Base-by-base conservation (phyloP, 2,797 vertebrate genomes). In the Lateolabrax maculatus region DNA sequence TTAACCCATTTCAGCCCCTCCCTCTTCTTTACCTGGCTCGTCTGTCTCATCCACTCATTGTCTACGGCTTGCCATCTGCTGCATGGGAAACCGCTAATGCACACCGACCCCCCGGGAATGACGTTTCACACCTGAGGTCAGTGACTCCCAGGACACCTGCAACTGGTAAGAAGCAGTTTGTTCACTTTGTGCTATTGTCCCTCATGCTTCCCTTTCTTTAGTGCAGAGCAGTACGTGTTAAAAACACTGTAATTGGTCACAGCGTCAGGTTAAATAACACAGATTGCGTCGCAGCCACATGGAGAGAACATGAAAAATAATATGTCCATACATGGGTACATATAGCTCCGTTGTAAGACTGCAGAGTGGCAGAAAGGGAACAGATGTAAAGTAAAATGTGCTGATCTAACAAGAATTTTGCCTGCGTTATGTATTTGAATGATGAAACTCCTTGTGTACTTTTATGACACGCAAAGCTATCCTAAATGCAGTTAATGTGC, bases 31-130 rank as follows among this genome's bases (percentile, higher is more conserved):
- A 92, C 88, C 88, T 93, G 86, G 62, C 83, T 86, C 62, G 19
- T 80, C 81, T 85, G 78, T 81, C 83, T 92, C 81, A 88, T 90
- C 83, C 81, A 72, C 87, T 91, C 87, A 89, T 92, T 92, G 87
- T 91, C 74, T 87, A 66, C 9, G 61, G 64, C 72, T 82, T 83
- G 71, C 88, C 92, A 94, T 93, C 92, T 93, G 93, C 83, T 91
- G 70, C 86, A 86, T 71, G 73, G 69, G 69, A 84, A 84, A 77
- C 70, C n/a, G 11, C 84, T 89, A 85, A 89, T 85, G 78, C 81
- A 71, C 41, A 53, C 27, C 8, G 15, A 70, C 66, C 81, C 84
- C 80, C 62, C 6, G 83, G 88, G 90, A 88, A 57, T 43, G 73
- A 85, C 3, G 67, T 63, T 79, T 84, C 81, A 87, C 92, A 93